Evolutionary conservation across 2,888 invertebrate genomes (phyloP), one percentile per base, ranked within the genome.

Genomic region (Habrosyne pyritoides): DNA sequence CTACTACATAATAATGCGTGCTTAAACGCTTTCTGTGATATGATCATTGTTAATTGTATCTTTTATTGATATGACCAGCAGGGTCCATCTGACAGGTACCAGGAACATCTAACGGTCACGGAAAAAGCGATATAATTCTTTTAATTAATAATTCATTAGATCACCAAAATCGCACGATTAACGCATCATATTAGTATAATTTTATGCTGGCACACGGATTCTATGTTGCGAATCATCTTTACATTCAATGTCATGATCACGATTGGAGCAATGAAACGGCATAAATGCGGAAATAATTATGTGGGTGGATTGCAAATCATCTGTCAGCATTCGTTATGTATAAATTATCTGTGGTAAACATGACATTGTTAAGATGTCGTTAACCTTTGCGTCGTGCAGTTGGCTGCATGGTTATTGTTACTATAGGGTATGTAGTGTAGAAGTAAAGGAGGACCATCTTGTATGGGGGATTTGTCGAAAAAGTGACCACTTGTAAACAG

Each of bases 91-190:
- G n/a, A n/a, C n/a, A n/a, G n/a, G n/a, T n/a, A n/a, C n/a, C n/a
- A n/a, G n/a, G n/a, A n/a, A n/a, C n/a, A 3, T n/a, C 33, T 6
- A 33, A n/a, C n/a, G n/a, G 33, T 6, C 33, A n/a, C 2, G 4
- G 33, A 33, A 33, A 33, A 33, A 33, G 33, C n/a, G 33, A n/a
- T n/a, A 33, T n/a, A 24, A 24, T 24, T 5, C 24, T 24, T 3
- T 7, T 24, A 2, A 42, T 42, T 18, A 42, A 42, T 42, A 18
- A 42, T 42, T 42, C 42, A 42, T 42, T 2, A 42, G 42, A 42
- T 42, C 14, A 18, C 14, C 7, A 42, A n/a, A 49, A 26, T 49
- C 14, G 28, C 21, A 50, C 50, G 30, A 50, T 50, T 28, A 42
- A n/a, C 14, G 7, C 42, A 42, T 42, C 42, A 18, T 0, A 42